Percentiles rank a stretch among this genome's conserved stretches.
These are phyloP conservation scores for Brachionichthys hirsutus DNA, from an alignment of 2,113 vertebrate genomes.

Conservation along the genomic window DNA sequence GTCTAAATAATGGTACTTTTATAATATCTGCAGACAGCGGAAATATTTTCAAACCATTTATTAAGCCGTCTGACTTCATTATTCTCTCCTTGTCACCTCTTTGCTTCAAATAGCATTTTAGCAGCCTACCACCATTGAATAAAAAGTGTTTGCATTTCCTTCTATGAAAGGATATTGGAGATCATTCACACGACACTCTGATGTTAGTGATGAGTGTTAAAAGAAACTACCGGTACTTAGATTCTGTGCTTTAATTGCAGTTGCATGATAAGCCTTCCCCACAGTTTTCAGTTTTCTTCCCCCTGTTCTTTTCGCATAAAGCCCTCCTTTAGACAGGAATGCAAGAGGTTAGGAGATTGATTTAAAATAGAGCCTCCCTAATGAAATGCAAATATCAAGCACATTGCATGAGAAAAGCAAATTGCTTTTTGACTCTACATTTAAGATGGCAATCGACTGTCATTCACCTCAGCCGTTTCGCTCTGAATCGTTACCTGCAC, in stretches of 20 bases:
- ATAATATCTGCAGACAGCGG: too few species aligned
- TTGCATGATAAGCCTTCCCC: neutral
- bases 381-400: constrained; percentile 68
- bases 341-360: constrained; percentile 34
- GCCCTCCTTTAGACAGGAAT: neutral
- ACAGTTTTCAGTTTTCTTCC: neutral
- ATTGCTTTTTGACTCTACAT: constrained; percentile 76
- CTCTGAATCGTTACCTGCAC: constrained; percentile 55
- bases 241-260: constrained; percentile 4
- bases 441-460: constrained; percentile 77
- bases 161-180: constrained; percentile 2
- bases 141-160: neutral
- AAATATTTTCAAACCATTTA: too few species aligned
- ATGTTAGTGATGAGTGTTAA: neutral
- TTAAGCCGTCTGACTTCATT: neutral
- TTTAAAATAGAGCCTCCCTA: constrained; percentile 57
- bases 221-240: neutral
- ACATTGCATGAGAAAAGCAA: constrained; percentile 53
- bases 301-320: too few species aligned
- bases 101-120: constrained; percentile 4
- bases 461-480: constrained; percentile 71
- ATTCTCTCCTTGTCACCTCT: too few species aligned
- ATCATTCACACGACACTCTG: neutral
- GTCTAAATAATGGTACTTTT: too few species aligned
- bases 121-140: neutral